Evolutionary conservation across 2,113 vertebrate species (phyloP), one percentile per base, ranked within the genome.

Genomic region (Steatornis caripensis): DNA sequence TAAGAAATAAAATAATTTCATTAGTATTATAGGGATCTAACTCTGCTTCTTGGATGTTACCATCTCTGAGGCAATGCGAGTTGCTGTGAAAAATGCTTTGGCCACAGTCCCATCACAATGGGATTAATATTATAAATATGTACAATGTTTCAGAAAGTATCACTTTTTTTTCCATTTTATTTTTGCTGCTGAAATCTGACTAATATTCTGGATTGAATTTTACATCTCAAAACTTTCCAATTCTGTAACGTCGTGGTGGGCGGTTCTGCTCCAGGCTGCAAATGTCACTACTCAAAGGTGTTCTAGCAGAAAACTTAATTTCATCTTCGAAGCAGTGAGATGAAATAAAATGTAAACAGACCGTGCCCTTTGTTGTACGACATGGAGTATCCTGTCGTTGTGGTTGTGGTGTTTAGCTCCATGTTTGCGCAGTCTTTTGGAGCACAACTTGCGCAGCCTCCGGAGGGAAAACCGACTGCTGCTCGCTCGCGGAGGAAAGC

Each of bases 401-500:
- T 27, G 30, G 16, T 18, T 32, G 46, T 39, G 32, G 17, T 49
- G 36, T 71, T 45, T 30, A 49, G 36, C 36, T 71, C 41, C 13
- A 8, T 23, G 5, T 62, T 57, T 82, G 46, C 46, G 23, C 23
- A 21, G 39, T 49, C 27, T 18, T 58, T 49, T 39, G 15, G 43
- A 75, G 45, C 24, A 14, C 0, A 0, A 32, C 24, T 64, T 34
- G 17, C 17, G 23, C 48, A 79, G 45, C 13, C 4, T 23, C 22
- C 22, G 51, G 46, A 41, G 22, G 34, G 57, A 58, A 75, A 69
- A 20, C 10, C 0, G 0, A 11, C 6, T 8, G 41, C 62, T 34
- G 19, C 1, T 2, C 8, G 2, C 13, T 41, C 0, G 0, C 0
- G 0, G 58, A 12, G 58, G 23, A 55, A 43, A 55, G 23, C 17